Conservation (phyloP, 2,888 invertebrate species). For the Ellobium chinense region DNA sequence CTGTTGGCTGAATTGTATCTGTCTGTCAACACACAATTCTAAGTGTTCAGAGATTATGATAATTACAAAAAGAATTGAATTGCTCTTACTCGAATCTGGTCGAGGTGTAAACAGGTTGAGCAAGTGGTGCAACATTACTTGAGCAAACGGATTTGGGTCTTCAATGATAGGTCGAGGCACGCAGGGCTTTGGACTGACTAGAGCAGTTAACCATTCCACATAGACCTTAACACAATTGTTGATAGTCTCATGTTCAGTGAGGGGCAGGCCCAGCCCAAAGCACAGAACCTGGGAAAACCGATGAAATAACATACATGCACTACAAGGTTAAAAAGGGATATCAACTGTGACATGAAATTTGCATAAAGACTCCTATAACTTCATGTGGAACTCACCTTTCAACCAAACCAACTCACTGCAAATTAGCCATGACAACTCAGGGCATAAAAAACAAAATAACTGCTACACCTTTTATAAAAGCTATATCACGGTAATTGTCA, state of each 20-base stretch:
- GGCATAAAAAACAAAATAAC: not conserved
- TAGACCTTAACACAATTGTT: conserved; percentile 97
- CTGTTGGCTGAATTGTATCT: too few species aligned
- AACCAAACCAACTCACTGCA: too few species aligned
- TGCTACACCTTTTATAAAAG: not conserved
- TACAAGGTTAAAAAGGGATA: too few species aligned
- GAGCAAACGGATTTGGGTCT: conserved; percentile 93
- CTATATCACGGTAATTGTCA: not conserved
- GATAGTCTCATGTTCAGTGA: conserved; percentile 94
- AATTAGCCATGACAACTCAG: too few species aligned
- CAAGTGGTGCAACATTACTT: conserved; percentile 94
- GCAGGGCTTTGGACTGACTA: conserved; percentile 89
- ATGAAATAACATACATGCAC: too few species aligned
- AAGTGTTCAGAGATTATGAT: not conserved
- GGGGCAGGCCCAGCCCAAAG: conserved; percentile 92
- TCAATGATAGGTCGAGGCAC: conserved; percentile 93
- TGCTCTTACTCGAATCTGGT: conserved; percentile 89
- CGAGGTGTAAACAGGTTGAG: conserved; percentile 96
- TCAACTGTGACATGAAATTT: too few species aligned
- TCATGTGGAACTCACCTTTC: too few species aligned
- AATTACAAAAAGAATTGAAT: not conserved
- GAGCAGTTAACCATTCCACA: conserved; percentile 96
- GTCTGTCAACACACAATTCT: too few species aligned
- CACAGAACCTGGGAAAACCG: conserved; percentile 96
- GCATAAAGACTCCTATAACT: too few species aligned